Base-by-base conservation (phyloP, 2,113 vertebrate species). In the Bufo bufo region DNA sequence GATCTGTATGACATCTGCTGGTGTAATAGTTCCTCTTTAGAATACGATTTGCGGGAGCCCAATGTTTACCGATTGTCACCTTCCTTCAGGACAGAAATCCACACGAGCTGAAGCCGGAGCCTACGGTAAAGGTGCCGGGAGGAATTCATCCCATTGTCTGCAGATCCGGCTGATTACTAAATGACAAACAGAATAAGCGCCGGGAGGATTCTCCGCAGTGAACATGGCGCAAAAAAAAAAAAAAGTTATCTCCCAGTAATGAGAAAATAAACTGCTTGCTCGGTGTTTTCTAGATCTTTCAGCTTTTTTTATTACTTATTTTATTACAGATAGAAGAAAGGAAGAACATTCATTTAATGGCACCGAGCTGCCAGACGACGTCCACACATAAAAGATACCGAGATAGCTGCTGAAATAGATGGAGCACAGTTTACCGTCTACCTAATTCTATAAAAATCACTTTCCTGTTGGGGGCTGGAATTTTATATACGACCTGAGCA, bases 251-350 rank as follows among this genome's bases (percentile, higher is more conserved):
- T 71, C 72, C 63, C 63, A 33, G 77, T 87, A 87, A 81, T 81
- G 85, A 81, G 50, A 71, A 87, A 80, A 87, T 80, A 81, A 87
- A 87, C 85, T 87, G 85, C 85, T 81, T 81, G 85, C 65, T 81
- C 65, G 13, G 77, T 87, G 80, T 81, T 87, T 86, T 80, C 65
- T 79, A 87, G 49, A 81, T 87, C 85, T 72, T 81, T 86, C 66
- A 63, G 65, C 47, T 47, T 61, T 66, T 85, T 87, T 87, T 84
- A 87, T 87, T 80, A 87, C 85, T 87, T 87, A 81, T 81, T 81
- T 87, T 87, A 87, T 87, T 81, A 81, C 77, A 59, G 52, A 81
- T 72, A 19, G 66, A 86, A 86, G 78, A 52, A 84, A 23, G 54
- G 54, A 13, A 87, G 85, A 87, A 79, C 77, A 81, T 87, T 81